These are phyloP conservation scores for Alloplasta piceator DNA, from an alignment of 2,888 invertebrate species.

Conservation along the genomic window DNA sequence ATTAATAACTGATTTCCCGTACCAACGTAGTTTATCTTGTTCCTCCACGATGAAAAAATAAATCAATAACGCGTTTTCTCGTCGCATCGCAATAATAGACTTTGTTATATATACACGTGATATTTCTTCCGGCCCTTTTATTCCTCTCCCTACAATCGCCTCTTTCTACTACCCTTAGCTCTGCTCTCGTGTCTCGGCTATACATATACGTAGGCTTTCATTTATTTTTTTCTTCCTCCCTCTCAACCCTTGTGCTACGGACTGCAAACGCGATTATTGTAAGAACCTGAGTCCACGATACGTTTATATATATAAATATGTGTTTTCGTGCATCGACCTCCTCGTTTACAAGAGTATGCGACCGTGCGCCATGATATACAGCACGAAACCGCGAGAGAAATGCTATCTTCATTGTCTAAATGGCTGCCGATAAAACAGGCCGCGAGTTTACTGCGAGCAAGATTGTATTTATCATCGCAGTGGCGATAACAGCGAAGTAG, in stretches of 20 bases:
- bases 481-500: constrained; percentile 67
- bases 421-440: constrained; percentile 80
- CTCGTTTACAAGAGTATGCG: constrained; percentile 2
- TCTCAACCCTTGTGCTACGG: constrained; percentile 9
- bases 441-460: constrained; percentile 77
- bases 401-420: constrained; percentile 82
- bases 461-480: constrained; percentile 80
- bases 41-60: constrained; percentile 70
- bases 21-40: not conserved
- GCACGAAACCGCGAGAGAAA: constrained; percentile 79
- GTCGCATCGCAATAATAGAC: constrained; percentile 45
- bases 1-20: constrained; percentile 69
- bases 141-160: constrained; percentile 44
- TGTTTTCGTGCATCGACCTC: not conserved
- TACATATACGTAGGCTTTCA: constrained; percentile 26
- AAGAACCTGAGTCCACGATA: constrained; percentile 60
- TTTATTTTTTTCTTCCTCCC: constrained; percentile 20
- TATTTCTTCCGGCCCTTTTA: constrained; percentile 33
- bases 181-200: constrained; percentile 36
- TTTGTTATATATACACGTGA: constrained; percentile 24
- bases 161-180: constrained; percentile 37
- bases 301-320: constrained; percentile 16
- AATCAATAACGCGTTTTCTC: constrained; percentile 70
- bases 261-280: constrained; percentile 70
- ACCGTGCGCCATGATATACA: constrained; percentile 74